Percentiles rank a stretch among this genome's conserved stretches.
These are phyloP conservation scores for Pseudonaja textilis DNA, from an alignment of 2,113 vertebrate species.

Conservation along the genomic window DNA sequence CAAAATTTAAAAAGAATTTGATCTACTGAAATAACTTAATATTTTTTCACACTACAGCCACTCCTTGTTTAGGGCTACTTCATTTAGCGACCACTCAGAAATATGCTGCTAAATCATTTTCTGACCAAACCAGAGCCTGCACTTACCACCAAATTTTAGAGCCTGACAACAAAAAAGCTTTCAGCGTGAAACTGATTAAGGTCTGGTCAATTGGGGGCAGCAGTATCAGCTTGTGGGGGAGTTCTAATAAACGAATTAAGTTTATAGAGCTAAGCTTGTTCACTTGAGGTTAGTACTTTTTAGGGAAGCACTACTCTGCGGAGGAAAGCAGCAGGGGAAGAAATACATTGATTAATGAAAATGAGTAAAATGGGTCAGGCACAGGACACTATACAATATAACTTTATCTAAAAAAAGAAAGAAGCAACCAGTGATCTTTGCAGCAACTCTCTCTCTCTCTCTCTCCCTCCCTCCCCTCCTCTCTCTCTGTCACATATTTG, in stretches of 20 bases:
- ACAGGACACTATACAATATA: neutral
- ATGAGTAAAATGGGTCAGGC: neutral
- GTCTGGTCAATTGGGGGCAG: neutral
- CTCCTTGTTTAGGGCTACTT: neutral
- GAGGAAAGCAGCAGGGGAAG: neutral
- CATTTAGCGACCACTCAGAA: neutral
- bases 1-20: neutral
- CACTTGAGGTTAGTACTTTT: neutral
- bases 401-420: neutral
- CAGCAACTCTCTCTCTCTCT: neutral
- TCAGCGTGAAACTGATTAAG: neutral
- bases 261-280: neutral
- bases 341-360: neutral
- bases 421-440: neutral
- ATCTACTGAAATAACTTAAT: neutral
- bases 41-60: neutral
- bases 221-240: neutral
- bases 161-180: neutral
- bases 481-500: neutral
- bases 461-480: neutral
- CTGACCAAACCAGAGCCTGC: neutral
- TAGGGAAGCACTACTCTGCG: neutral
- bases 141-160: neutral
- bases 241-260: neutral
- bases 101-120: neutral